Conservation (phyloP, 1,140 invertebrate genomes). For the Brachionus koreanus region DNA sequence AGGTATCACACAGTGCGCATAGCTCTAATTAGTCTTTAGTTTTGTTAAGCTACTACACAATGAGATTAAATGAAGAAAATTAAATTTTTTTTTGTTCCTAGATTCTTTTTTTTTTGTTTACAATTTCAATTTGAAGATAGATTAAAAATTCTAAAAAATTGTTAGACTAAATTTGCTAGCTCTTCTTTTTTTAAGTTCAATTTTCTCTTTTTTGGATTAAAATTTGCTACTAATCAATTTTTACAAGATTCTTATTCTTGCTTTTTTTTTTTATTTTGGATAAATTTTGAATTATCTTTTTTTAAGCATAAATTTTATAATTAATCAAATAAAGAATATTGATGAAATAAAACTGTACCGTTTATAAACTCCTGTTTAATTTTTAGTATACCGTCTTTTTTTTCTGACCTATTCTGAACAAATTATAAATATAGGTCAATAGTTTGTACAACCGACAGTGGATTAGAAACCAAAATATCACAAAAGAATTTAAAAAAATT, state of each 20-base stretch:
- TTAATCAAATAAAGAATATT: constrained; percentile 4
- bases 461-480: no score
- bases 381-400: neutral
- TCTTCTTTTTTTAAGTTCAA: neutral
- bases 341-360: neutral
- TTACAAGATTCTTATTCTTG: neutral
- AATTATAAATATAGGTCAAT: no score
- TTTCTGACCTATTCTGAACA: neutral
- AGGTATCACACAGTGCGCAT: constrained; percentile 3
- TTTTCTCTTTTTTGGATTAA: neutral
- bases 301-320: neutral
- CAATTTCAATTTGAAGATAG: neutral
- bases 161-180: neutral
- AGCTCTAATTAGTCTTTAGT: neutral
- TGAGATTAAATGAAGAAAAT: constrained; percentile 21
- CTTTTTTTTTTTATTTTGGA: constrained; percentile 10
- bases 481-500: no score
- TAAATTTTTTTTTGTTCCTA: neutral
- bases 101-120: neutral
- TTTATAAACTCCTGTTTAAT: neutral
- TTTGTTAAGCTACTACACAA: neutral
- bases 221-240: neutral
- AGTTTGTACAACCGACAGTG: no score
- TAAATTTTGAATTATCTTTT: constrained; percentile 22
- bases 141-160: neutral